phyloP scores from a whole-genome alignment of 2,797 vertebrate genomes.

The Leptodactylus fallax region DNA sequence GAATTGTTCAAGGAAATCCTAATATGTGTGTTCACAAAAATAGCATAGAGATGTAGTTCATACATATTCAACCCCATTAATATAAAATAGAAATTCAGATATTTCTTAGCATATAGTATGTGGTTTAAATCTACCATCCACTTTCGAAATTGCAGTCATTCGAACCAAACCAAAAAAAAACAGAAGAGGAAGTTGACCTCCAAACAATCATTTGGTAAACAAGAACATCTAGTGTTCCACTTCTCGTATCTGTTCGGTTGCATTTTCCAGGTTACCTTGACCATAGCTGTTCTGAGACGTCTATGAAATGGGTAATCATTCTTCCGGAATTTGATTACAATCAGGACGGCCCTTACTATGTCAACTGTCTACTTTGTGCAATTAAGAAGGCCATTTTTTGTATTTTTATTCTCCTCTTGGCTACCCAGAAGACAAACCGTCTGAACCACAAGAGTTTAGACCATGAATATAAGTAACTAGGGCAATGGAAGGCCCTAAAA shows the following conservation, averaged over 20 bases:
- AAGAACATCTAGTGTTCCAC: constrained; percentile 17
- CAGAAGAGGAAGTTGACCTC: constrained; percentile 3
- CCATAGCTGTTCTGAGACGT: constrained; percentile 1
- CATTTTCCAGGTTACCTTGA: constrained; percentile 38
- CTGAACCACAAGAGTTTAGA: constrained; percentile 80
- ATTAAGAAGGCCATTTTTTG: constrained; percentile 66
- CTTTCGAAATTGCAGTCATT: not conserved
- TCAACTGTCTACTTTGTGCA: constrained; percentile 57
- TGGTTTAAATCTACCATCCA: not conserved
- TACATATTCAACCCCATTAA: not conserved
- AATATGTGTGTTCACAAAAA: not conserved
- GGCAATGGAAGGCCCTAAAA: constrained; percentile 75
- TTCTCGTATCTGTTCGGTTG: constrained; percentile 27
- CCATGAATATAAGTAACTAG: constrained; percentile 75
- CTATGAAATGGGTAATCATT: constrained; percentile 12
- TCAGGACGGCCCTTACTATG: constrained; percentile 56
- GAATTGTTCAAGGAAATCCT: not conserved
- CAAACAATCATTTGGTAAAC: not conserved
- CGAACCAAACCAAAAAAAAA: not conserved
- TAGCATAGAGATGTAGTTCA: not conserved
- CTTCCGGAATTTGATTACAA: constrained; percentile 61
- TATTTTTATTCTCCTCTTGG: constrained; percentile 67
- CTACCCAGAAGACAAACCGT: constrained; percentile 76
- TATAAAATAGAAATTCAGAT: not conserved
- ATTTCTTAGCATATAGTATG: not conserved